Evolutionary conservation across 2,113 vertebrate genomes (phyloP).

Genomic region (Isichthys henryi): DNA sequence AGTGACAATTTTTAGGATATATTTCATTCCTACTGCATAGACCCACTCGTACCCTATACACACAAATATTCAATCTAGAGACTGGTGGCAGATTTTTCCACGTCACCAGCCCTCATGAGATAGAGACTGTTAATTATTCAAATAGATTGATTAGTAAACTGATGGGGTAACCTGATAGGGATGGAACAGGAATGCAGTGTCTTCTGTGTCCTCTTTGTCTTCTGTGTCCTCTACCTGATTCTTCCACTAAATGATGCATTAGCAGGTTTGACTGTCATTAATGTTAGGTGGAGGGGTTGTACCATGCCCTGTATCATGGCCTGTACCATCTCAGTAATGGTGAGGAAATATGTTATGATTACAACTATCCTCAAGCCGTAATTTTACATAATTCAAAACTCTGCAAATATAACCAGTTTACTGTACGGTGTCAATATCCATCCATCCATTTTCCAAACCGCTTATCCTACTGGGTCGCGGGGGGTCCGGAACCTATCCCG

Average conservation of each 20-base stretch:
- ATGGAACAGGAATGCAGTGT: not conserved
- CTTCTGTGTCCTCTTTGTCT: not conserved
- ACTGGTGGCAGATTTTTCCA: not conserved
- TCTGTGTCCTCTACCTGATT: not conserved
- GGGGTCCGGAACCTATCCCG: too few relatives aligned
- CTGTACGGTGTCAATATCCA: too few relatives aligned
- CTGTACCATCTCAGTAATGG: not conserved
- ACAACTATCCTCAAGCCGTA: not conserved
- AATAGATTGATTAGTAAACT: constrained; percentile 9
- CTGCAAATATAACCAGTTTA: too few relatives aligned
- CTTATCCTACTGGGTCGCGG: too few relatives aligned
- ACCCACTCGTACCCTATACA: too few relatives aligned
- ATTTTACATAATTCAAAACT: not conserved
- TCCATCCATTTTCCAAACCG: too few relatives aligned
- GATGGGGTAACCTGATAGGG: not conserved
- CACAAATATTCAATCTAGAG: not conserved
- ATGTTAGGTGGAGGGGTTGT: not conserved
- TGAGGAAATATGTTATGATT: not conserved
- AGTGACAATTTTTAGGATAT: not conserved
- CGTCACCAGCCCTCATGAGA: not conserved
- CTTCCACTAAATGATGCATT: not conserved
- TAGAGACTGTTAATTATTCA: constrained; percentile 1
- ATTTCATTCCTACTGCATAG: not conserved
- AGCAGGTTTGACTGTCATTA: not conserved
- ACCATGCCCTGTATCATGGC: not conserved